Percentiles rank a stretch among this genome's conserved stretches.
Conservation (phyloP, 2,113 vertebrate genomes). For the Hippocampus barbouri region DNA sequence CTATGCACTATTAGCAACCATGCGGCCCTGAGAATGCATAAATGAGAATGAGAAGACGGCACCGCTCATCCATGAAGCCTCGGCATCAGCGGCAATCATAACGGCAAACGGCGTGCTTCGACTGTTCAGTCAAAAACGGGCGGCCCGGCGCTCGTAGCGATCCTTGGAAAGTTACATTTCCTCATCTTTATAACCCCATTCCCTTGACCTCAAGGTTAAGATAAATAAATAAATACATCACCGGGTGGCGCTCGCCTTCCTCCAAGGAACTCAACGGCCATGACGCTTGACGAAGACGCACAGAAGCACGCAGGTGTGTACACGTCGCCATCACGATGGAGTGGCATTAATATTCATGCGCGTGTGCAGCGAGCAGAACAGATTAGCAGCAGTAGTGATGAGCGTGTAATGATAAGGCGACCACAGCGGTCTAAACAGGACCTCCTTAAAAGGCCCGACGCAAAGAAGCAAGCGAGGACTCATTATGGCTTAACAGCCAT, state of each 20-base stretch:
- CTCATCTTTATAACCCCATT: no score
- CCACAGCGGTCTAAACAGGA: conserved; percentile 60
- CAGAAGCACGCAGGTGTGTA: conserved; percentile 17
- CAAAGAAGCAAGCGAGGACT: conserved; percentile 55
- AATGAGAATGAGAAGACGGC: conserved; percentile 41
- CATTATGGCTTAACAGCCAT: conserved; percentile 67
- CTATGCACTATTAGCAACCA: conserved; percentile 15
- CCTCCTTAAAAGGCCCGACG: conserved; percentile 49
- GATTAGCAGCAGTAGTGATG: conserved; percentile 71
- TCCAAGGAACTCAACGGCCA: conserved; percentile 30
- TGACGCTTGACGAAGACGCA: conserved; percentile 41
- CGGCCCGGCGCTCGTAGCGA: no score
- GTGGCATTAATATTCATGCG: conserved; percentile 67
- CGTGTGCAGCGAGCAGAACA: conserved; percentile 65
- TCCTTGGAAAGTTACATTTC: no score
- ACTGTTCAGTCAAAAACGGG: conserved; percentile 38
- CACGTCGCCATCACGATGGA: conserved; percentile 54
- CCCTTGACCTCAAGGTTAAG: no score
- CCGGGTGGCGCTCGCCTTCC: neutral
- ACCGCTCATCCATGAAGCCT: conserved; percentile 42
- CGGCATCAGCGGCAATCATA: conserved; percentile 43
- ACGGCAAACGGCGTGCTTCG: conserved; percentile 51
- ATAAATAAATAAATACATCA: no score
- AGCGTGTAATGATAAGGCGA: conserved; percentile 69
- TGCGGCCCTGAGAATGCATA: conserved; percentile 36